These are phyloP conservation scores for Tribolium madens DNA, from an alignment of 1,140 invertebrate species.

Conservation along the genomic window DNA sequence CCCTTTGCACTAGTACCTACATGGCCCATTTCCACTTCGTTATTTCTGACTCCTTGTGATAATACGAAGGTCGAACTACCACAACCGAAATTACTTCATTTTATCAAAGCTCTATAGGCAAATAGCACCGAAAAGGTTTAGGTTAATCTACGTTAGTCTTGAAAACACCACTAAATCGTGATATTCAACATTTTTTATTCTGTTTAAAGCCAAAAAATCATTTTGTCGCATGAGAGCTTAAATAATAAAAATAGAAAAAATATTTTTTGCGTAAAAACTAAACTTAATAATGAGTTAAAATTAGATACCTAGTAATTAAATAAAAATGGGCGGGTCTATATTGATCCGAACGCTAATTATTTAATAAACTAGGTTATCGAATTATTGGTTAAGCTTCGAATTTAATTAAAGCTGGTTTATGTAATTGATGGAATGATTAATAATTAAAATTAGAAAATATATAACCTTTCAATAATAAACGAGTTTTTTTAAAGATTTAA, in stretches of 20 bases:
- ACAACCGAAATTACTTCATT: too few species aligned
- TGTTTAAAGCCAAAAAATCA: too few species aligned
- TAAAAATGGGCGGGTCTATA: background rate
- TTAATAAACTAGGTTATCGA: background rate
- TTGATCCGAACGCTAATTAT: background rate
- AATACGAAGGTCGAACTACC: background rate
- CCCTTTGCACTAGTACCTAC: conserved; percentile 8
- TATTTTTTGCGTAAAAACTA: too few species aligned
- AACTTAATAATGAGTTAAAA: background rate
- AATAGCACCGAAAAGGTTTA: too few species aligned
- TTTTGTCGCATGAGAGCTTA: too few species aligned
- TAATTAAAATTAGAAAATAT: background rate
- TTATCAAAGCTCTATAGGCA: too few species aligned
- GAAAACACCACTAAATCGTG: too few species aligned
- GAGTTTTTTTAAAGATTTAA: background rate
- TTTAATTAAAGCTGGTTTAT: background rate
- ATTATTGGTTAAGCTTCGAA: background rate
- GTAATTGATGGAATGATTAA: background rate
- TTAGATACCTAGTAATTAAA: background rate
- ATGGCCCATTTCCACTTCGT: conserved; percentile 15
- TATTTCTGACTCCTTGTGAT: background rate
- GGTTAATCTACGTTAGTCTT: too few species aligned
- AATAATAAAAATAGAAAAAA: too few species aligned
- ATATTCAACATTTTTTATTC: too few species aligned
- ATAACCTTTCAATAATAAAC: background rate